A percentile compares a stretch with the other conserved stretches of the same genome.
phyloP scores from a whole-genome alignment of 2,797 vertebrate genomes.

The Paramormyrops hopkinsi region DNA sequence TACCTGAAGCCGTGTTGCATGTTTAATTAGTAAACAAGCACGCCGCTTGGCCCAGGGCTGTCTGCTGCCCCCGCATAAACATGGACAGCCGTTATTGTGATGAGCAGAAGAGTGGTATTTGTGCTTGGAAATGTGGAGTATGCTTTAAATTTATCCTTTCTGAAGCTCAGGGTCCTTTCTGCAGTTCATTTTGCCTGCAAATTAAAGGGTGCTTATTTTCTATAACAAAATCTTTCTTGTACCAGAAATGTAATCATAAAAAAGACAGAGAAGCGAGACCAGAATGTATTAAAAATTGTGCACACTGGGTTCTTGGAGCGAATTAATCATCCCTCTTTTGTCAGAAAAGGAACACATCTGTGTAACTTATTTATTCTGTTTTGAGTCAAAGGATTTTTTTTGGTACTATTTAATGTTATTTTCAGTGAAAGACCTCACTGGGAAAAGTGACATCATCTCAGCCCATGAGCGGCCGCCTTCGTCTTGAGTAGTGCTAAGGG shows the following conservation, averaged over 20 bases:
- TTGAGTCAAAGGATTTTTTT: not conserved
- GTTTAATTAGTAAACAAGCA: constrained; percentile 31
- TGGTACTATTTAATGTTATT: not conserved
- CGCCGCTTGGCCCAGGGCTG: constrained; percentile 9
- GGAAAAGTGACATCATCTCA: not conserved
- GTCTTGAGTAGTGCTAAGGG: not conserved
- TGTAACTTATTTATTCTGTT: not conserved
- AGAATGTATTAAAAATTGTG: not conserved
- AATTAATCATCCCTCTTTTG: constrained; percentile 5
- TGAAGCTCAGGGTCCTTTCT: not conserved
- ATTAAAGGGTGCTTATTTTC: not conserved
- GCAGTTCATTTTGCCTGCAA: not conserved
- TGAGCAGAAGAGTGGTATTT: not conserved
- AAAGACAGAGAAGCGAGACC: not conserved
- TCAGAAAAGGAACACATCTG: constrained; percentile 7
- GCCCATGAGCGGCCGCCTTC: not conserved
- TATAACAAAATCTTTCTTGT: not conserved
- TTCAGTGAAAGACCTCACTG: not conserved
- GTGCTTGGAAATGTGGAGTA: not conserved
- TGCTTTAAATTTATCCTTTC: not conserved
- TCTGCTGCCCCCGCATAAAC: not conserved
- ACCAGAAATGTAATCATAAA: not conserved
- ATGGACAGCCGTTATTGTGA: not conserved
- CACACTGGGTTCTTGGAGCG: not conserved
- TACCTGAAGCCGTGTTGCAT: constrained; percentile 25